Percentiles rank a stretch among this genome's conserved stretches.
phyloP scores from a whole-genome alignment of 2,113 vertebrate genomes.

The Agapornis roseicollis region DNA sequence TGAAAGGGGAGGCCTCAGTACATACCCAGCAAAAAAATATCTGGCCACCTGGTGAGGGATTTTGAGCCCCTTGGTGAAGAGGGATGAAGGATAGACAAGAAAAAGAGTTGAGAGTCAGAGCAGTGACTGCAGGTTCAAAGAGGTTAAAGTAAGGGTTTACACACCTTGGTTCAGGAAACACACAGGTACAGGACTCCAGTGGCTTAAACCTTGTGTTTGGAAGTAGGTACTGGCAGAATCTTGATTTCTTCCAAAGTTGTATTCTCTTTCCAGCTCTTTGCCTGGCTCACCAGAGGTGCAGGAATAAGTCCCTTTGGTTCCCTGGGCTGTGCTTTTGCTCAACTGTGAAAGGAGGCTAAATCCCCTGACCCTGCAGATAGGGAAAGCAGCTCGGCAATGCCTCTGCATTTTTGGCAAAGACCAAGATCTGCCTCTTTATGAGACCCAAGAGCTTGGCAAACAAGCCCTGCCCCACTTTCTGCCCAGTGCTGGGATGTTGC shows the following conservation, averaged over 20 bases:
- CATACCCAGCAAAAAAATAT: background rate
- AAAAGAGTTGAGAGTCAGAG: background rate
- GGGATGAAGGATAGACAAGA: background rate
- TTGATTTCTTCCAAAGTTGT: background rate
- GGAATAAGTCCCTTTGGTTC: background rate
- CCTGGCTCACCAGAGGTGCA: background rate
- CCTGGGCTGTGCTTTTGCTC: background rate
- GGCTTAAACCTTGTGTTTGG: background rate
- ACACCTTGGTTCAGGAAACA: background rate
- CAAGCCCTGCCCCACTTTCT: background rate
- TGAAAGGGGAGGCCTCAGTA: background rate
- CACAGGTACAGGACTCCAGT: fast-evolving
- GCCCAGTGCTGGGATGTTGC: background rate
- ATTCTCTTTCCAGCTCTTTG: background rate
- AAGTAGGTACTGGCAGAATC: background rate
- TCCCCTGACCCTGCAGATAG: background rate
- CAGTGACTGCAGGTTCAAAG: background rate
- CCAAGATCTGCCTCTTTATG: background rate
- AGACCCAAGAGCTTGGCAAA: background rate
- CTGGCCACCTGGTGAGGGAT: background rate
- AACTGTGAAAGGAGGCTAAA: background rate
- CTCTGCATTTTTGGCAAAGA: background rate
- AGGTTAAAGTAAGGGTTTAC: background rate
- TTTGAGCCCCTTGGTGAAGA: background rate
- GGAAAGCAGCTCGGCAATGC: fast-evolving